Conservation (phyloP, 2,797 vertebrate species). For the Nyctalus aviator region DNA sequence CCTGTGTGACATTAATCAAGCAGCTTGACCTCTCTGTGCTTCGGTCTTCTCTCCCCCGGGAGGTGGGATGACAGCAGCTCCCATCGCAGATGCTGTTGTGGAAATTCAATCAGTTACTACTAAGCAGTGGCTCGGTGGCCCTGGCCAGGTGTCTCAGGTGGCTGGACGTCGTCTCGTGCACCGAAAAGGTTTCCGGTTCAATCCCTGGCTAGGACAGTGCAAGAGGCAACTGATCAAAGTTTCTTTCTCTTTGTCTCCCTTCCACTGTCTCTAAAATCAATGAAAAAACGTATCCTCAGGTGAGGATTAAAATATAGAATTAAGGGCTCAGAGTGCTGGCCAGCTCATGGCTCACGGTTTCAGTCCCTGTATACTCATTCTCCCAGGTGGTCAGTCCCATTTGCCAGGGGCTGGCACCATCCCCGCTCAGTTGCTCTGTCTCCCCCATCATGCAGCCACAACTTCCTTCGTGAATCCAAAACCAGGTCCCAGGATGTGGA, state of each 20-base stretch:
- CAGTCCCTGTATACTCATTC: background rate
- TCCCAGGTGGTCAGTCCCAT: background rate
- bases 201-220: background rate
- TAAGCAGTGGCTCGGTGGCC: background rate
- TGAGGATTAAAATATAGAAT: background rate
- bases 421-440: background rate
- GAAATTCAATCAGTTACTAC: background rate
- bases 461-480: background rate
- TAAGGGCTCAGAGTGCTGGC: background rate
- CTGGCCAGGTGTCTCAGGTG: background rate
- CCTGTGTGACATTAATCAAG: background rate
- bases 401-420: fast-evolving
- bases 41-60: background rate
- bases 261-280: background rate
- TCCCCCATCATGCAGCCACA: fast-evolving
- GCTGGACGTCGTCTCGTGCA: background rate
- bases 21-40: background rate
- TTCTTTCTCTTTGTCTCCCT: background rate
- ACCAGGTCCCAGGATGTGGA: background rate
- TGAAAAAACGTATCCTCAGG: background rate
- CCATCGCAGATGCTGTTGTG: background rate
- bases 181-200: background rate
- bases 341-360: background rate
- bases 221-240: background rate
- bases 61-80: background rate